Conservation (phyloP, 1,140 invertebrate species). For the Heliconius congener region DNA sequence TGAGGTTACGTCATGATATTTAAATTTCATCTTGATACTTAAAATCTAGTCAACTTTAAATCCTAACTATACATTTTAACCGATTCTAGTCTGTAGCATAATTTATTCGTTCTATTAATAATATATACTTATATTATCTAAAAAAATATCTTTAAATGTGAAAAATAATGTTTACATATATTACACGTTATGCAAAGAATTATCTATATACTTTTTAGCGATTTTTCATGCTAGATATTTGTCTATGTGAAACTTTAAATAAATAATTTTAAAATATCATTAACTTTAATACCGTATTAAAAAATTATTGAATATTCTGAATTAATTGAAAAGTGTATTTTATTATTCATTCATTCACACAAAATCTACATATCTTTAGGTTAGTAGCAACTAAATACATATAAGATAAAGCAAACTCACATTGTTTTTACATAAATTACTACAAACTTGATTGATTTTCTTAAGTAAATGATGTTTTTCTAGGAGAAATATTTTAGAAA, state of each 20-base stretch:
- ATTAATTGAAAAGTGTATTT: background rate
- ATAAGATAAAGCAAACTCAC: too few species aligned
- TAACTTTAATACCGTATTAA: background rate
- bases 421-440: too few species aligned
- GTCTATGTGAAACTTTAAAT: too few species aligned
- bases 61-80: background rate
- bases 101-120: too few species aligned
- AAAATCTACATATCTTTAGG: background rate
- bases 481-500: too few species aligned
- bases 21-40: background rate
- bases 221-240: too few species aligned
- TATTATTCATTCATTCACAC: background rate
- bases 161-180: background rate
- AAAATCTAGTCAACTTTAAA: slow-evolving; percentile 2
- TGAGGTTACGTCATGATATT: background rate
- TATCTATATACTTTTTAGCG: too few species aligned
- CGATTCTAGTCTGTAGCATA: background rate
- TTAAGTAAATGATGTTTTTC: too few species aligned
- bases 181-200: too few species aligned
- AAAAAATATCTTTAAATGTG: background rate
- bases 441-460: too few species aligned
- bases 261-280: background rate
- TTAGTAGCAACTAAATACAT: background rate
- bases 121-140: background rate
- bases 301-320: background rate